Base-by-base conservation (phyloP, 2,113 vertebrate species). In the Odocoileus hemionus region DNA sequence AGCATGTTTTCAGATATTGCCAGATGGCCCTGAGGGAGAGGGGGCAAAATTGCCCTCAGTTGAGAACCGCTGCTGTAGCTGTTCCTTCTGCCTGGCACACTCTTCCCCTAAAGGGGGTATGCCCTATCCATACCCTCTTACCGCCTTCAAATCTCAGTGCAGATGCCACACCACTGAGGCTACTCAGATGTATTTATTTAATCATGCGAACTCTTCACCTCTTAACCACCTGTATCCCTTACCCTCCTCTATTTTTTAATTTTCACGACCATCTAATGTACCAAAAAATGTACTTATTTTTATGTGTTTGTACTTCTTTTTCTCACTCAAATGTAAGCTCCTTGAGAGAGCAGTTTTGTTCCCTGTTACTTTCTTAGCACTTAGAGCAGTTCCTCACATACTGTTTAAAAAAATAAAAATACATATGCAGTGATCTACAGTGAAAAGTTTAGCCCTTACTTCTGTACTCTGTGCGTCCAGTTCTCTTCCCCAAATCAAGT, bases 341-440 rank as follows among this genome's bases (percentile, higher is more conserved):
- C 58, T 92, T 54, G 26, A 94, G n/a, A 84, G 28, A 93, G 17
- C 17, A 57, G 1, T 84, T 90, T 91, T 97, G 16, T 54, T 90
- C 61, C 55, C 45, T 74, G 57, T 43, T 94, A 47, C 11, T 84
- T 90, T 57, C 67, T 76, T 94, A 92, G 54, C 54, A 52, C 28
- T 39, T 14, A 43, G n/a, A 88, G 11, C 14, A 86, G 60, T 13
- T 92, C 58, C 26, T 90, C 50, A 83, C 10, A 39, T 17, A 17
- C 15, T 21, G 33, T 78, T 58, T 39, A 16, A 88, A 80, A 60
- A 60, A 21, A 54, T 14, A 9, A 33, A 94, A 80, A 78, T 8
- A 54, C 0, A 13, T 1, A 19, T 17, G 6, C 45, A 76, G 15
- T 61, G 52, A 2, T 6, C 30, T 9, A 6, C 1, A 43, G 25